A percentile compares a stretch with the other conserved stretches of the same genome.
These are phyloP conservation scores for Ochlodes sylvanus DNA, from an alignment of 2,888 invertebrate species.

Conservation along the genomic window DNA sequence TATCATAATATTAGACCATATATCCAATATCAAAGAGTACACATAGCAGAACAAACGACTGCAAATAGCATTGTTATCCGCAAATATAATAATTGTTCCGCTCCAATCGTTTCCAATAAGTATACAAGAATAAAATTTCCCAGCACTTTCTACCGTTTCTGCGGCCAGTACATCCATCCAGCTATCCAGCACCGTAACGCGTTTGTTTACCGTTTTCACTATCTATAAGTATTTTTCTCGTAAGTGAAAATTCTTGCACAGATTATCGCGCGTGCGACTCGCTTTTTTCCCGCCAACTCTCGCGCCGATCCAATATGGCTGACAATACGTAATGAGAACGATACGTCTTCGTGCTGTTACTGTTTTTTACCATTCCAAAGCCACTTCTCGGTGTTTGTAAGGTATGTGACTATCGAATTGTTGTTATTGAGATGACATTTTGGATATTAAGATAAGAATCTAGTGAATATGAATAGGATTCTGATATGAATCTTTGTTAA, in stretches of 20 bases:
- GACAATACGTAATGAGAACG: slow-evolving; percentile 41
- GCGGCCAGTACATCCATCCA: slow-evolving; percentile 57
- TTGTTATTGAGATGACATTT: no score
- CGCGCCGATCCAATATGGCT: slow-evolving; percentile 41
- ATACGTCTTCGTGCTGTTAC: slow-evolving; percentile 29
- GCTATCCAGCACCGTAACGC: slow-evolving; percentile 42
- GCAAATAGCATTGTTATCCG: no score
- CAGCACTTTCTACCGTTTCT: slow-evolving; percentile 45
- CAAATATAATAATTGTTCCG: neutral
- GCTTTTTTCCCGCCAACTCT: slow-evolving; percentile 38
- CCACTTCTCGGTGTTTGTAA: slow-evolving; percentile 3
- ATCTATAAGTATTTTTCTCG: slow-evolving; percentile 71
- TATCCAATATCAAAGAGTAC: no score
- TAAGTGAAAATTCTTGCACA: slow-evolving; percentile 69
- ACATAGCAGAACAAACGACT: no score
- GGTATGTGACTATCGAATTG: neutral
- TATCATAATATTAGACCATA: no score
- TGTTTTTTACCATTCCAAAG: slow-evolving; percentile 15
- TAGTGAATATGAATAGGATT: no score
- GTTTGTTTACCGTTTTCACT: slow-evolving; percentile 82
- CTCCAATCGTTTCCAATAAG: neutral
- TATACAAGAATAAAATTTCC: neutral
- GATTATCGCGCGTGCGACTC: slow-evolving; percentile 46
- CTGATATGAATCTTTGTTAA: no score
- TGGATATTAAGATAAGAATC: neutral